Evolutionary conservation across 2,888 invertebrate species (phyloP), one percentile per base, ranked within the genome.

Genomic region (Latrodectus elegans): DNA sequence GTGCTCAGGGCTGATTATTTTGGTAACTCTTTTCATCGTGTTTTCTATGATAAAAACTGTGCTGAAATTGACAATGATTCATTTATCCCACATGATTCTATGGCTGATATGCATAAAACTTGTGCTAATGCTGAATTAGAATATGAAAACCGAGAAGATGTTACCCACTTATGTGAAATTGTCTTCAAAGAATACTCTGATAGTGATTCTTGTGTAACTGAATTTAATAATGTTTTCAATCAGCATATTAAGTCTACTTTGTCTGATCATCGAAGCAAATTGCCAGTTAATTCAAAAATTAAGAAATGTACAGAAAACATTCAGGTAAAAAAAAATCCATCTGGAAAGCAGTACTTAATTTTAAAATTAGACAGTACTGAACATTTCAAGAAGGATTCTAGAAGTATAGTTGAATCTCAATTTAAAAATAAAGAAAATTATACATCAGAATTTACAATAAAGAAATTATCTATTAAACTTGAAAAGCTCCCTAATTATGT

Each of bases 401-500:
- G 6, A 38, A 38, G 38, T 38, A 38, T 38, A 38, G 6, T 38
- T 38, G 38, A 6, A 38, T 6, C 38, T 73, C n/a, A 1, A 10
- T 73, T 49, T 11, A 1, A 15, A 14, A 49, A 12, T n/a, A 11
- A 51, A 15, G 6, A n/a, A 1, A 15, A 53, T 52, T 51, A 52
- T 51, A 3, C 73, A 53, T 8, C 8, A n/a, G 11, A 15, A 52
- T 11, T 10, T 12, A n/a, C 17, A 15, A 17, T 79, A 15, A 79
- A 79, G 55, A 14, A 17, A 70, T 15, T 70, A 38, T 71, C 49
- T 15, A 38, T 71, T 60, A 14, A 9, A 15, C 26, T 79, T n/a
- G n/a, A 26, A n/a, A 55, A 38, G 53, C 60, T 79, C 8, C 78
- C 78, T 10, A 55, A 38, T n/a, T 53, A 70, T 55, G 60, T 71